Conservation (phyloP, 2,888 invertebrate species). For the Blera fallax region DNA sequence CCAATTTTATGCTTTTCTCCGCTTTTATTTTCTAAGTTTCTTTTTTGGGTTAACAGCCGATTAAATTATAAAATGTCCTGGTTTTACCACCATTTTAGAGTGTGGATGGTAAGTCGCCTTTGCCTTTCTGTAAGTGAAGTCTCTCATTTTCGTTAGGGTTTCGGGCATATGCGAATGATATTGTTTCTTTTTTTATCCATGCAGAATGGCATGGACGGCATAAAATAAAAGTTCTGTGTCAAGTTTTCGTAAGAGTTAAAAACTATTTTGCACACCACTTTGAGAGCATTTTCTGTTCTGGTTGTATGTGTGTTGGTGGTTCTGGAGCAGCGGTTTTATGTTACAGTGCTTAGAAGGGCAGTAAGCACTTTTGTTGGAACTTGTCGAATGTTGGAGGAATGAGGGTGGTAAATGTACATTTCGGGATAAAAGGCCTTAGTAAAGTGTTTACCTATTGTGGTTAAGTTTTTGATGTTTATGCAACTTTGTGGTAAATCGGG, state of each 20-base stretch:
- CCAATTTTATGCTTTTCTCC: not conserved
- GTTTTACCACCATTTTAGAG: slow-evolving; percentile 7
- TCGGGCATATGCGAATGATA: slow-evolving; percentile 19
- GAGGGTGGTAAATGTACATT: not conserved
- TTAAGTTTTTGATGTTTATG: not conserved
- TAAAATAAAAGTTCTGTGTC: slow-evolving; percentile 60
- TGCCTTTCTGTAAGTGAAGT: not conserved
- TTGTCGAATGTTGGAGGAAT: not conserved
- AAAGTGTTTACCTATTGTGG: slow-evolving; percentile 25
- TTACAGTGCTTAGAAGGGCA: not conserved
- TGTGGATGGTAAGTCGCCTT: not conserved
- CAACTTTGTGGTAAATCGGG: slow-evolving; percentile 18
- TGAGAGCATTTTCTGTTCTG: not conserved
- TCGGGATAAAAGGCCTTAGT: not conserved
- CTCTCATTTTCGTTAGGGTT: not conserved
- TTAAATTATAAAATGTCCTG: slow-evolving; percentile 64
- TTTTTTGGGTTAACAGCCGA: slow-evolving; percentile 63
- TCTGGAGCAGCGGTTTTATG: slow-evolving; percentile 31
- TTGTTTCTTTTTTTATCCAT: not conserved
- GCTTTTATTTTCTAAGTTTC: not conserved
- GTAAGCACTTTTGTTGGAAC: not conserved
- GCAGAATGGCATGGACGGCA: not conserved
- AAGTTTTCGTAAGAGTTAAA: slow-evolving; percentile 60
- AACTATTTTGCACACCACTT: slow-evolving; percentile 42
- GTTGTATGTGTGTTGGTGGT: not conserved